A percentile compares a stretch with the other conserved stretches of the same genome.
Evolutionary conservation across 2,113 vertebrate genomes (phyloP).

Genomic region (Tupaia chinensis): DNA sequence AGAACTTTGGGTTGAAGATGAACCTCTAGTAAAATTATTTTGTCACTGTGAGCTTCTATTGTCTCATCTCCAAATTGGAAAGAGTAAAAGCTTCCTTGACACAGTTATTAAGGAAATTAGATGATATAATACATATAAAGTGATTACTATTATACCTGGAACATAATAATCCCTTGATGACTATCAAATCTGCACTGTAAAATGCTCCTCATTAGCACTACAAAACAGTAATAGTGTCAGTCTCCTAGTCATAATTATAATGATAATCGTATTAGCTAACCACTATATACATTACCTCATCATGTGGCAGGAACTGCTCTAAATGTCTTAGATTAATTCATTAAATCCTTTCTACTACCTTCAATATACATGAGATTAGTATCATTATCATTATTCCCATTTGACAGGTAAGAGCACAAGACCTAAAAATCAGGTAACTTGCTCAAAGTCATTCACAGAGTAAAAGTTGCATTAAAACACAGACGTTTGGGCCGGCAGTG

Average conservation of each 20-base stretch:
- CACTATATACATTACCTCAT: not conserved
- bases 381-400: not conserved
- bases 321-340: not conserved
- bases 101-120: not conserved
- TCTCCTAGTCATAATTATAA: not conserved
- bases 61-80: not conserved
- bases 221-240: not conserved
- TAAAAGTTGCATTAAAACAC: too few species aligned
- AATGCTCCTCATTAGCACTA: not conserved
- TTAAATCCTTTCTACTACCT: not conserved
- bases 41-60: not conserved
- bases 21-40: slow-evolving; percentile 6
- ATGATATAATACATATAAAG: slow-evolving; percentile 1
- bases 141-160: not conserved
- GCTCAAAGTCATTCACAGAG: not conserved
- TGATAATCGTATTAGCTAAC: not conserved
- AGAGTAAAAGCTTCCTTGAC: slow-evolving; percentile 1
- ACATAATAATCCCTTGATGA: not conserved
- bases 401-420: not conserved
- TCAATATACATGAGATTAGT: not conserved
- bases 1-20: not conserved
- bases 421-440: not conserved
- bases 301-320: not conserved
- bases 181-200: not conserved
- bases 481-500: too few species aligned